phyloP scores from a whole-genome alignment of 2,797 vertebrate genomes.

The Lepilemur ruficaudatus region DNA sequence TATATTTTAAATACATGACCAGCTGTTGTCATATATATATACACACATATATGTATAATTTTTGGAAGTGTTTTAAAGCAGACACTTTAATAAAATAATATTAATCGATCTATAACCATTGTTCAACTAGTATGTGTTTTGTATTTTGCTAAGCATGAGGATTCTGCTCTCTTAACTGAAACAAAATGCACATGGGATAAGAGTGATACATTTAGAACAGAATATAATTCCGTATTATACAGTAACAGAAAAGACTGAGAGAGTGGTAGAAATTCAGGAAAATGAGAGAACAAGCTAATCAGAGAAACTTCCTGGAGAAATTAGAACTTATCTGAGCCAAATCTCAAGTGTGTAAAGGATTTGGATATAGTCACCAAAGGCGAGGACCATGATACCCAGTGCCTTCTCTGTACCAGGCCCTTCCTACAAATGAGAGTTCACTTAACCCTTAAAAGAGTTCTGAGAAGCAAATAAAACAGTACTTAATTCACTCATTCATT shows the following conservation, averaged over 20 bases:
- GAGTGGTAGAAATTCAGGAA: background rate
- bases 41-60: background rate
- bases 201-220: background rate
- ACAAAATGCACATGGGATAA: background rate
- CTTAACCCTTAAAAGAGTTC: background rate
- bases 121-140: background rate
- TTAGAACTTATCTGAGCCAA: background rate
- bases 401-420: background rate
- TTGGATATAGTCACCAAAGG: background rate
- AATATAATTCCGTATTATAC: background rate
- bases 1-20: background rate
- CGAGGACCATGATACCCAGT: background rate
- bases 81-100: background rate
- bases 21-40: background rate
- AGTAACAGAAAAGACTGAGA: background rate
- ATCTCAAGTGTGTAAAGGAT: background rate
- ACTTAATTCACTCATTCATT: background rate
- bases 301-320: background rate
- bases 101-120: background rate
- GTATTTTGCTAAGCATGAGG: background rate
- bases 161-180: background rate
- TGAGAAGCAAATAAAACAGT: background rate
- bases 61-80: background rate
- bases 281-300: background rate
- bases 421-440: background rate